Evolutionary conservation across 1,140 invertebrate genomes (phyloP).

Genomic region (Drosophila pruinosa): DNA sequence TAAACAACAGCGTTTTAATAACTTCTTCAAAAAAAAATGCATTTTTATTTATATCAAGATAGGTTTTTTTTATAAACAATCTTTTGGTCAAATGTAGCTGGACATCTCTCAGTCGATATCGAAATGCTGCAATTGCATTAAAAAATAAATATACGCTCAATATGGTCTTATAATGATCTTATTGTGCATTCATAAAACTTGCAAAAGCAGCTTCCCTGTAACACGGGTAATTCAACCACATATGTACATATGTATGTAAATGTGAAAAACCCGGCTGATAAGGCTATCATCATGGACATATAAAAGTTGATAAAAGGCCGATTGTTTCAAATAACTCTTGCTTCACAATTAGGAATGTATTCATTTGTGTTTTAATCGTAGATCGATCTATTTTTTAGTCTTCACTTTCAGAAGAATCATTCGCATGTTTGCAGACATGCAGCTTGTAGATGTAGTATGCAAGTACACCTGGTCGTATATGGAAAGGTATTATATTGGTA

Average conservation of each 20-base stretch:
- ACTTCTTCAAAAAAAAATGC: no score
- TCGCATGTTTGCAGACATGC: background rate
- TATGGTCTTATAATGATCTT: background rate
- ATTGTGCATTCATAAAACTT: background rate
- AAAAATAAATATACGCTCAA: no score
- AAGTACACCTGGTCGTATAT: background rate
- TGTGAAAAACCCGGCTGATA: background rate
- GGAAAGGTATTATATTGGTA: background rate
- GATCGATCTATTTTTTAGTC: background rate
- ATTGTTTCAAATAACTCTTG: background rate
- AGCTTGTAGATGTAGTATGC: background rate
- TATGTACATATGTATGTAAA: background rate
- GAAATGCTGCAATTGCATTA: no score
- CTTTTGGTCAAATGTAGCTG: no score
- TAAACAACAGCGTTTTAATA: no score
- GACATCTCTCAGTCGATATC: no score
- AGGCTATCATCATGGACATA: background rate
- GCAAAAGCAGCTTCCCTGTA: background rate
- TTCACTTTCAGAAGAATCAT: background rate
- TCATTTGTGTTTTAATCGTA: background rate
- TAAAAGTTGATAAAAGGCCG: background rate
- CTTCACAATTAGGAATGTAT: background rate
- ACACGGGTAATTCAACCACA: no score
- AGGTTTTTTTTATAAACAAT: no score
- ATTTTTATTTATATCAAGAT: no score